A percentile compares a stretch with the other conserved stretches of the same genome.
These are phyloP conservation scores for Aphelenchoides fujianensis DNA, from an alignment of 1,140 invertebrate genomes.

Conservation along the genomic window DNA sequence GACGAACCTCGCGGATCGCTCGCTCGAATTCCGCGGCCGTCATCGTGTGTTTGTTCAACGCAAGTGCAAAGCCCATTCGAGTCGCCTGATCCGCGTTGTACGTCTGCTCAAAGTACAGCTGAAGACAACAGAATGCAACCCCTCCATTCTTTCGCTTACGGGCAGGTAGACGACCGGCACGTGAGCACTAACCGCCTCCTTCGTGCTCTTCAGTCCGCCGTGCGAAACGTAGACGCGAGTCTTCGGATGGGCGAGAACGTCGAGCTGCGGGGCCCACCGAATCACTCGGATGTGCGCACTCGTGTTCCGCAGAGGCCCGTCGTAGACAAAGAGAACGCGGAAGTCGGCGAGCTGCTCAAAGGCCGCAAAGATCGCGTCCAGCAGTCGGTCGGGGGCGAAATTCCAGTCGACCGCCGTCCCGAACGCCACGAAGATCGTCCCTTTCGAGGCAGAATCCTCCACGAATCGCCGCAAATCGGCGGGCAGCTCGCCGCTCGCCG, in stretches of 20 bases:
- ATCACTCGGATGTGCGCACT: not conserved
- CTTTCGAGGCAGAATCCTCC: slow-evolving; percentile 5
- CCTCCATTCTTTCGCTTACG: too few relatives aligned
- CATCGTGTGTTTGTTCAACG: slow-evolving; percentile 15
- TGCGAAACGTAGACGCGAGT: slow-evolving; percentile 8
- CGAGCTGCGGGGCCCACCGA: slow-evolving; percentile 12
- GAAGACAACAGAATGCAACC: too few relatives aligned
- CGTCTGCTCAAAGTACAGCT: slow-evolving; percentile 7
- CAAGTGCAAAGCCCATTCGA: not conserved
- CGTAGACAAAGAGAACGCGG: slow-evolving; percentile 9
- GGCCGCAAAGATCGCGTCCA: slow-evolving; percentile 7
- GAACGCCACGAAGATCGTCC: slow-evolving; percentile 22
- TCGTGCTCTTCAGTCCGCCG: slow-evolving; percentile 24
- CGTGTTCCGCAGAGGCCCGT: not conserved
- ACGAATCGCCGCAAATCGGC: slow-evolving; percentile 5
- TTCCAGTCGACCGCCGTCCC: not conserved
- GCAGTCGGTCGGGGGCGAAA: not conserved
- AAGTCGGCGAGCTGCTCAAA: not conserved
- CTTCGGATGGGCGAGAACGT: slow-evolving; percentile 16
- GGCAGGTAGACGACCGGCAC: slow-evolving; percentile 14
- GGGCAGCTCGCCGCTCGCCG: not conserved
- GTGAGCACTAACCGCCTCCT: slow-evolving; percentile 13
- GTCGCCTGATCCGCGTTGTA: not conserved
- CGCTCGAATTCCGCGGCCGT: not conserved
- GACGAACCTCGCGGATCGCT: not conserved